These are phyloP conservation scores for Holocentrus rufus DNA, from an alignment of 2,797 vertebrate genomes.

Conservation along the genomic window DNA sequence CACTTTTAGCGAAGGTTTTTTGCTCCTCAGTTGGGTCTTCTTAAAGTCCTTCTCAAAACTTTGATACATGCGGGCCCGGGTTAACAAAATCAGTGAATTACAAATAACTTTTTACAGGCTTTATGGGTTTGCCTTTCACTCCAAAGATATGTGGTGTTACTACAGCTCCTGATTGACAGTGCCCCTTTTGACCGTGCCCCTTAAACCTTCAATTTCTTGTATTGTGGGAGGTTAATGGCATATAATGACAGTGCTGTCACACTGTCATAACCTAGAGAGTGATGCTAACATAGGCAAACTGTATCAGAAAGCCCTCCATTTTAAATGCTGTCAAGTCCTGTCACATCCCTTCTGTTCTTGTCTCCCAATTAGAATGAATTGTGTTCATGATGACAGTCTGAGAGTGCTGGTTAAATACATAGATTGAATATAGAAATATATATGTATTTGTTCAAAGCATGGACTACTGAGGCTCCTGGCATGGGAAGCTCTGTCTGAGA, in stretches of 20 bases:
- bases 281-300: neutral
- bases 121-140: neutral
- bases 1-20: too few species aligned
- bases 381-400: neutral
- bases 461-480: constrained; percentile 27
- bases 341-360: neutral
- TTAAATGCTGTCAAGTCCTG: constrained; percentile 29
- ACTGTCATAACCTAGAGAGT: constrained; percentile 1
- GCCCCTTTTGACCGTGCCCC: constrained; percentile 2
- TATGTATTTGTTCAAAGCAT: constrained; percentile 33
- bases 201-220: constrained; percentile 11
- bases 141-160: neutral
- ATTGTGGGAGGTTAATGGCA: constrained; percentile 22
- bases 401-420: neutral
- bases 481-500: constrained; percentile 19
- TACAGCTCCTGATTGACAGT: constrained; percentile 10
- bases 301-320: constrained; percentile 32
- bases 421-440: constrained; percentile 2
- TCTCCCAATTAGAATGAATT: neutral
- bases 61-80: too few species aligned
- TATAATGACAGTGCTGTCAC: constrained; percentile 29
- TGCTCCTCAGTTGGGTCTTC: too few species aligned
- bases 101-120: constrained; percentile 2
- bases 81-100: constrained; percentile 3
- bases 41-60: too few species aligned